Base-by-base conservation (phyloP, 1,140 invertebrate genomes). In the Drosophila prosaltans region DNA sequence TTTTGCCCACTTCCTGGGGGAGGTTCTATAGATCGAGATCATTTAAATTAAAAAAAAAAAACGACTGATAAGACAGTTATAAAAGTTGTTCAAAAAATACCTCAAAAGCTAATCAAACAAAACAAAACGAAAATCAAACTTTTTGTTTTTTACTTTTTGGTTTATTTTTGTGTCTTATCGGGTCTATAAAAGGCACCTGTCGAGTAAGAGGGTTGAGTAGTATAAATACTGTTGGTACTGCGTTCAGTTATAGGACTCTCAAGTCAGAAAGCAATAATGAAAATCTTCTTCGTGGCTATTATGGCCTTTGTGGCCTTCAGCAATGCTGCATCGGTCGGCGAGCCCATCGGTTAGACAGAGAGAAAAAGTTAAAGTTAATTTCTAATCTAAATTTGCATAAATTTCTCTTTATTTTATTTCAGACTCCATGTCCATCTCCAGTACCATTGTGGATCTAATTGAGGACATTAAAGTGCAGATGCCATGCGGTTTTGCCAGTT, bases 401-500 rank as follows among this genome's bases (percentile, higher is more conserved):
- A 16, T 30, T 30, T 30, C 28, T 2, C 4, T 26, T 16, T 16
- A 16, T 16, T 16, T 26, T 10, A 40, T 63, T 30, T 30, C 8
- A 88, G 84, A 71, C 11, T 32, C 57, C 4, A 62, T 39, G 2
- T 91, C 90, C 10, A 82, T 91, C 63, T 86, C 88, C 36, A 91
- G 88, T 63, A 58, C 71, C 2, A 72, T 90, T 66, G 78, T 71
- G 3, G 78, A 90, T 4, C 0, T 69, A 10, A 77, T 92, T 60
- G 74, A 83, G 62, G 74, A 58, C 6, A 0, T 92, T 0, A 26
- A 78, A 69, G 76, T 86, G 59, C 79, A 92, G 68, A 92, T 92
- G 91, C 91, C 91, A 7, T 92, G 91, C 30, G 91, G 91, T 61
- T 92, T 92, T 48, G 48, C 91, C 57, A 71, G 64, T 1, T 0